Percentiles rank a stretch among this genome's conserved stretches.
phyloP scores from a whole-genome alignment of 2,113 vertebrate genomes.

The Galbula dea region DNA sequence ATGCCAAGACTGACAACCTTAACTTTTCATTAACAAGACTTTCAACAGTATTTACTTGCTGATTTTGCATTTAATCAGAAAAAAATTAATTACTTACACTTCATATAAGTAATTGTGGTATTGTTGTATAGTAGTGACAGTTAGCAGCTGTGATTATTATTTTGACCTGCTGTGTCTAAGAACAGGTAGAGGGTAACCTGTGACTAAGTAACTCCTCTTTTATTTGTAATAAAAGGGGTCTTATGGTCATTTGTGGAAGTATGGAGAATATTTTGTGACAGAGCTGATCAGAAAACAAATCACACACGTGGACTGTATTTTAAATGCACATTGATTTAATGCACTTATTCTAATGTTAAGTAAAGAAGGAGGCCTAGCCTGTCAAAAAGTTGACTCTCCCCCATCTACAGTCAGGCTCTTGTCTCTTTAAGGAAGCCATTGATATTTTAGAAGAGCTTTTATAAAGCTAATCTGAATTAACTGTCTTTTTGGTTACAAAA shows the following conservation, averaged over 20 bases:
- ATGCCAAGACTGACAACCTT: background rate
- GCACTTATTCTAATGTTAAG: background rate
- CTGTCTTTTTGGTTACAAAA: conserved; percentile 33
- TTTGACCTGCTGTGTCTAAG: background rate
- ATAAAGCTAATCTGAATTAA: background rate
- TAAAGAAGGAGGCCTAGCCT: background rate
- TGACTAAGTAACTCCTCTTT: background rate
- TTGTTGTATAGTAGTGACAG: too few species aligned
- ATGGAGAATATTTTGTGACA: background rate
- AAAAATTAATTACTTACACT: background rate
- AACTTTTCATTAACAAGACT: background rate
- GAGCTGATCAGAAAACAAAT: background rate
- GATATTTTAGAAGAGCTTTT: background rate
- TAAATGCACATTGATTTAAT: accelerated
- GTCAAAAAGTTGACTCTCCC: accelerated
- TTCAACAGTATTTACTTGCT: background rate
- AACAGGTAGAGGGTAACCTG: background rate
- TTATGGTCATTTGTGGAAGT: background rate
- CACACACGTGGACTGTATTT: background rate
- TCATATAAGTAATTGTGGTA: too few species aligned
- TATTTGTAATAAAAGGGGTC: background rate
- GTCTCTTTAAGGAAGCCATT: conserved; percentile 22
- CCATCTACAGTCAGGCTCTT: background rate
- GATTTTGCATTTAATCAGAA: background rate
- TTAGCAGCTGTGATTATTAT: background rate